Evolutionary conservation across 1,140 invertebrate species (phyloP).

Genomic region (Microplitis demolitor): DNA sequence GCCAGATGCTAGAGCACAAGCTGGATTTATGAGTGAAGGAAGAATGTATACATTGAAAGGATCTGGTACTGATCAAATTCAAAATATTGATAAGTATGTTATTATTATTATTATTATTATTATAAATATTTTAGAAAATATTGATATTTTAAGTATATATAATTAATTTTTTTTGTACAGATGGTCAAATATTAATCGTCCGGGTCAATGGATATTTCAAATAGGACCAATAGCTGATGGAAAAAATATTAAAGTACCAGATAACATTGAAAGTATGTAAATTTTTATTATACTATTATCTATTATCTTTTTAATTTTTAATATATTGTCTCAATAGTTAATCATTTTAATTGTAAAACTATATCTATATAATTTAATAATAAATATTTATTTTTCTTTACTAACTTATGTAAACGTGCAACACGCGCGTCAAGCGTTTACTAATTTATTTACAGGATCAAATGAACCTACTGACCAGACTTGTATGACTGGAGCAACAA

Average conservation of each 20-base stretch:
- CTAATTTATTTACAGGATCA: constrained; percentile 30
- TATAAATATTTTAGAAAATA: too few species aligned
- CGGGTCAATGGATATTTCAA: constrained; percentile 84
- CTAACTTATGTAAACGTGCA: constrained; percentile 24
- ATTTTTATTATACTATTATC: not conserved
- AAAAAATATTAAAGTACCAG: constrained; percentile 71
- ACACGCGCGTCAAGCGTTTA: constrained; percentile 34
- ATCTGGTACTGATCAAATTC: constrained; percentile 86
- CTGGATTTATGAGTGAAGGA: constrained; percentile 86
- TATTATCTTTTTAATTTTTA: not conserved
- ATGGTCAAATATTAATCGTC: constrained; percentile 80
- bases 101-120: too few species aligned
- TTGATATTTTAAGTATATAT: too few species aligned
- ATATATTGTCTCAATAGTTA: not conserved
- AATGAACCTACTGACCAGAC: constrained; percentile 39
- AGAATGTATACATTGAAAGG: constrained; percentile 74
- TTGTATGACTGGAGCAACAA: constrained; percentile 65
- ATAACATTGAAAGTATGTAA: constrained; percentile 60
- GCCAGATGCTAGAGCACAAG: constrained; percentile 88
- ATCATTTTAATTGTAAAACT: not conserved
- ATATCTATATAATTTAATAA: not conserved
- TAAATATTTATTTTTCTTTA: constrained; percentile 4
- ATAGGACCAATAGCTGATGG: constrained; percentile 70
- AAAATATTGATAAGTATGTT: constrained; percentile 72
- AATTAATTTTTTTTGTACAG: constrained; percentile 61